Evolutionary conservation across 2,797 vertebrate species (phyloP).

Genomic region (Poeciliopsis turneri): DNA sequence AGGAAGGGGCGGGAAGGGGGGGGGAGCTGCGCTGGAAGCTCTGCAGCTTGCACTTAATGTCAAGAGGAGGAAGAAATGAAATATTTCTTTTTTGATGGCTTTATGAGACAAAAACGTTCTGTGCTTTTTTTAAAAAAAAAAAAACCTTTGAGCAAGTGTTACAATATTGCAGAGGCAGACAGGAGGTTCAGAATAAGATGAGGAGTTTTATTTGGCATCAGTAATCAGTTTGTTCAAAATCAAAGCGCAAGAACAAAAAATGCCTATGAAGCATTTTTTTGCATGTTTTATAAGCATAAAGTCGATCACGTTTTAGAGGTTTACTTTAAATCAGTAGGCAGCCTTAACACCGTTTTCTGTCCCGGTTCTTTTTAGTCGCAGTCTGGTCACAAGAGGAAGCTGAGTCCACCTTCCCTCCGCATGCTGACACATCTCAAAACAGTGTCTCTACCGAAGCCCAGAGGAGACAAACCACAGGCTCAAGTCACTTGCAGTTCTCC

Average conservation of each 20-base stretch:
- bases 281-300: not conserved
- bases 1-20: conserved; percentile 20
- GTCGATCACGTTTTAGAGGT: not conserved
- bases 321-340: not conserved
- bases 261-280: no score
- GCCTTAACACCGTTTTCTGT: not conserved
- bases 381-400: not conserved
- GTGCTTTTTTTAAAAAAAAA: not conserved
- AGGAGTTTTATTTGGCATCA: not conserved
- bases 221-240: not conserved
- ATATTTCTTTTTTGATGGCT: conserved; percentile 60
- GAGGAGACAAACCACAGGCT: not conserved
- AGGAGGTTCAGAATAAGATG: not conserved
- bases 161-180: not conserved
- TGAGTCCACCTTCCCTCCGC: not conserved
- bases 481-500: not conserved
- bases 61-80: conserved; percentile 46
- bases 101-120: conserved; percentile 35
- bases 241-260: not conserved
- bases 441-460: not conserved
- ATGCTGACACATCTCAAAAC: not conserved
- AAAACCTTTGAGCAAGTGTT: conserved; percentile 31
- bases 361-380: not conserved
- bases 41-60: conserved; percentile 48
- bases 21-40: conserved; percentile 40